phyloP scores from a whole-genome alignment of 2,797 vertebrate species.

The Huso huso region DNA sequence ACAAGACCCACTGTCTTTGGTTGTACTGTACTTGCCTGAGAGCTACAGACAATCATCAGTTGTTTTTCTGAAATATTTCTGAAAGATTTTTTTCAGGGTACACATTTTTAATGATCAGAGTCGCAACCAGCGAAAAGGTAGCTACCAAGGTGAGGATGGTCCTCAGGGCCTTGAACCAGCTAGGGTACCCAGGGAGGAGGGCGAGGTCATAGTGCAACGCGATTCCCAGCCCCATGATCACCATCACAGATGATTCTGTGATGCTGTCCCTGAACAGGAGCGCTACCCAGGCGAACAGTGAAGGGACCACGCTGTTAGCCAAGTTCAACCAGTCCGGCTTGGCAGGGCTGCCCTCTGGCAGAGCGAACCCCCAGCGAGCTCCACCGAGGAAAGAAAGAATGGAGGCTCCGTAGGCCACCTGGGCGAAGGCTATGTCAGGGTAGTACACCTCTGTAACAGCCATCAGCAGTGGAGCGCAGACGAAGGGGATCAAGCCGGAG shows the following conservation, averaged over 20 bases:
- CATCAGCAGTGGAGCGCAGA: conserved; percentile 73
- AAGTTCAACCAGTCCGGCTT: conserved; percentile 82
- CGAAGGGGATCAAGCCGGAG: conserved; percentile 71
- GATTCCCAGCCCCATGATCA: conserved; percentile 75
- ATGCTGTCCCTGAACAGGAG: conserved; percentile 64
- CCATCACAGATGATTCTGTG: conserved; percentile 43
- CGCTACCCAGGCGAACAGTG: conserved; percentile 74
- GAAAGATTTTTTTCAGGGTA: conserved; percentile 50
- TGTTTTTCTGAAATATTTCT: no score
- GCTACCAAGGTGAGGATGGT: conserved; percentile 69
- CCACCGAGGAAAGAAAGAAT: conserved; percentile 85
- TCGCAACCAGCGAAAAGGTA: conserved; percentile 64
- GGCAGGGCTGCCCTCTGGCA: conserved; percentile 75
- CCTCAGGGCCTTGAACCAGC: conserved; percentile 83
- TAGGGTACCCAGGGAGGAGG: conserved; percentile 75
- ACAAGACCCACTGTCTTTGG: no score
- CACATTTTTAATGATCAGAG: conserved; percentile 46
- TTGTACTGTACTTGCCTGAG: no score
- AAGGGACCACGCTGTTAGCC: conserved; percentile 63
- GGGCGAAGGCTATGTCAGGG: conserved; percentile 68
- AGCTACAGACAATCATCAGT: no score
- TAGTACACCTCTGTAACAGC: conserved; percentile 58
- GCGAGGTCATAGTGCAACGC: conserved; percentile 73
- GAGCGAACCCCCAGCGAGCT: conserved; percentile 81
- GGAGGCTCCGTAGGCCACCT: conserved; percentile 70